phyloP scores from a whole-genome alignment of 2,888 invertebrate species.

The Oscheius sp. region DNA sequence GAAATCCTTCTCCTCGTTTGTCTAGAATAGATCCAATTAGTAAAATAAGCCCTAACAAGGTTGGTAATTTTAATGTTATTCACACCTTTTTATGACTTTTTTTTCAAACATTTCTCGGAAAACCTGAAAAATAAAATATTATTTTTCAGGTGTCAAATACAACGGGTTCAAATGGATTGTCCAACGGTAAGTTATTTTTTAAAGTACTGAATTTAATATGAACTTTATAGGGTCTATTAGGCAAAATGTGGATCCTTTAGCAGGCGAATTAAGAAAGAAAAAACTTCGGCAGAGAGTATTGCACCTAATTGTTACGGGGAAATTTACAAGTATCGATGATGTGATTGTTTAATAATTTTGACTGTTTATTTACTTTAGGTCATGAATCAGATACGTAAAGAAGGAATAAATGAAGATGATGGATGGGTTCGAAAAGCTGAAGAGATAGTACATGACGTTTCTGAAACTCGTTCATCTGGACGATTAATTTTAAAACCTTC shows the following conservation, averaged over 20 bases:
- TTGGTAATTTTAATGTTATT: neutral
- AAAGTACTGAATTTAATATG: neutral
- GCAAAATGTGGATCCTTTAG: constrained; percentile 33
- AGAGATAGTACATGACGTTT: constrained; percentile 40
- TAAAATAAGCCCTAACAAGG: constrained; percentile 34
- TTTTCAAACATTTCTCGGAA: neutral
- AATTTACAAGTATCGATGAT: constrained; percentile 45
- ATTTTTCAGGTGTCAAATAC: constrained; percentile 30
- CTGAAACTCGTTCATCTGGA: constrained; percentile 20
- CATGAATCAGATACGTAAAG: constrained; percentile 41
- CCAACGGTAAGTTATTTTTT: constrained; percentile 25
- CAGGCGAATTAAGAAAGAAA: constrained; percentile 47
- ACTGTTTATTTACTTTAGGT: constrained; percentile 8
- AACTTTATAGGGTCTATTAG: neutral
- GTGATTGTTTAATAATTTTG: constrained; percentile 25
- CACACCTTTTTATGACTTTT: neutral
- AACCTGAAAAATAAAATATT: neutral
- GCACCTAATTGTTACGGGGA: constrained; percentile 53
- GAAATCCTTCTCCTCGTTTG: constrained; percentile 27
- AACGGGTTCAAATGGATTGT: constrained; percentile 29
- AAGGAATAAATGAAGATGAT: constrained; percentile 46
- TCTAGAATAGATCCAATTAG: constrained; percentile 22
- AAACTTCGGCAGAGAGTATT: constrained; percentile 48
- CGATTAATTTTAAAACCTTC: constrained; percentile 31
- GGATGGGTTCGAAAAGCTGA: constrained; percentile 34